Conservation (phyloP, 2,113 vertebrate species). For the Motacilla alba region DNA sequence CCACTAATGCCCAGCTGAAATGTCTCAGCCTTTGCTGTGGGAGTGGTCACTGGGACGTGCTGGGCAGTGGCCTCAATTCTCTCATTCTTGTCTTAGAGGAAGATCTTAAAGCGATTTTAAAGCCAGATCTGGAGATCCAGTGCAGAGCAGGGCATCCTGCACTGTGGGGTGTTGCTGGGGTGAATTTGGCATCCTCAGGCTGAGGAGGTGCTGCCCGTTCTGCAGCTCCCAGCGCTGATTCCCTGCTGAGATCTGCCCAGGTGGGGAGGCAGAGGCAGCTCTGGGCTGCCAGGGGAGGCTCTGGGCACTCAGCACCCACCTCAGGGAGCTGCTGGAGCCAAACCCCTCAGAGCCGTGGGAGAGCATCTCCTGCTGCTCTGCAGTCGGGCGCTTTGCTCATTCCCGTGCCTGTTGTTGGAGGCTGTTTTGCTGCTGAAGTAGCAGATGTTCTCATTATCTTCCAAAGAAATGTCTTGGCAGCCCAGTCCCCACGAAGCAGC, state of each 20-base stretch:
- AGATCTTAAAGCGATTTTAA: neutral
- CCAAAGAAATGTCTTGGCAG: slow-evolving; percentile 28
- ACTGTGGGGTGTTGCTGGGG: neutral
- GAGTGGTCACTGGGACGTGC: neutral
- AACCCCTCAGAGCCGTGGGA: neutral
- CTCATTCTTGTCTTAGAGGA: neutral
- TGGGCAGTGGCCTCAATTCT: neutral
- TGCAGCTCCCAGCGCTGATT: neutral
- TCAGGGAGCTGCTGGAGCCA: neutral
- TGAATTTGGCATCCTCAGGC: neutral
- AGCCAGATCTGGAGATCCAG: neutral
- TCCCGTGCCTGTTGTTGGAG: neutral
- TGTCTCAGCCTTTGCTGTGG: neutral
- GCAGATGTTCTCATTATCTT: slow-evolving; percentile 55
- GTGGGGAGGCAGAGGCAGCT: neutral
- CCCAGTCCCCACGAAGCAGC: neutral
- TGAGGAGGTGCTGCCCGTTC: fast-evolving
- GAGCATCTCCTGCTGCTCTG: neutral
- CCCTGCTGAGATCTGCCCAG: neutral
- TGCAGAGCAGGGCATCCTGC: neutral
- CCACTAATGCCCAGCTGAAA: neutral
- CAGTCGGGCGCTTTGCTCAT: neutral
- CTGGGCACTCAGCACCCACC: neutral
- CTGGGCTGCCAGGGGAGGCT: neutral
- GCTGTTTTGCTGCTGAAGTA: slow-evolving; percentile 32